Evolutionary conservation across 2,888 invertebrate genomes (phyloP).

Genomic region (Stenurella melanura): DNA sequence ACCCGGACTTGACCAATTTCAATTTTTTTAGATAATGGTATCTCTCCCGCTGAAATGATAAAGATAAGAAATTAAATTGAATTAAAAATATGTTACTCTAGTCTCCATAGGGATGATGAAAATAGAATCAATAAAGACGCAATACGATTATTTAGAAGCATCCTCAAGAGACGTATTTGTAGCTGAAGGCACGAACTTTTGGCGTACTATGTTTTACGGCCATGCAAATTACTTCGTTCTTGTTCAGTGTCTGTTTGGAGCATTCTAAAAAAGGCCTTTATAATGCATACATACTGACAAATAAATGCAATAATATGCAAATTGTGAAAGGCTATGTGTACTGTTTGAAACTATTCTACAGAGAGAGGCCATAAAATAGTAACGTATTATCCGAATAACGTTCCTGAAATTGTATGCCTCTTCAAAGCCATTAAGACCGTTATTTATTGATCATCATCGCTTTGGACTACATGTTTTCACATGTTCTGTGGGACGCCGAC

Average conservation of each 20-base stretch:
- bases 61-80: too few relatives aligned
- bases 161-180: background rate
- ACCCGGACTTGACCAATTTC: too few relatives aligned
- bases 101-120: background rate
- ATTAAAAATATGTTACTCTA: background rate
- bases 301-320: slow-evolving; percentile 25
- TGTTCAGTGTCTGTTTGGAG: slow-evolving; percentile 8
- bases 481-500: too few relatives aligned
- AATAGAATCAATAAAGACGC: background rate
- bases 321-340: slow-evolving; percentile 12
- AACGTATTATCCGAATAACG: background rate
- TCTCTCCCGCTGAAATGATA: too few relatives aligned
- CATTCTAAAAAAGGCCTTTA: slow-evolving; percentile 11
- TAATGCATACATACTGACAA: slow-evolving; percentile 27
- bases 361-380: background rate
- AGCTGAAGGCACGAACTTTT: background rate
- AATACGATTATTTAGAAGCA: background rate
- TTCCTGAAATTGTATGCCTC: background rate
- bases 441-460: too few relatives aligned
- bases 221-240: slow-evolving; percentile 27
- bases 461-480: too few relatives aligned
- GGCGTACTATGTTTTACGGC: background rate
- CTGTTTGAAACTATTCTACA: slow-evolving; percentile 9
- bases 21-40: too few relatives aligned
- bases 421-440: background rate